Conservation (phyloP, 2,113 vertebrate species). For the Cromileptes altivelis region DNA sequence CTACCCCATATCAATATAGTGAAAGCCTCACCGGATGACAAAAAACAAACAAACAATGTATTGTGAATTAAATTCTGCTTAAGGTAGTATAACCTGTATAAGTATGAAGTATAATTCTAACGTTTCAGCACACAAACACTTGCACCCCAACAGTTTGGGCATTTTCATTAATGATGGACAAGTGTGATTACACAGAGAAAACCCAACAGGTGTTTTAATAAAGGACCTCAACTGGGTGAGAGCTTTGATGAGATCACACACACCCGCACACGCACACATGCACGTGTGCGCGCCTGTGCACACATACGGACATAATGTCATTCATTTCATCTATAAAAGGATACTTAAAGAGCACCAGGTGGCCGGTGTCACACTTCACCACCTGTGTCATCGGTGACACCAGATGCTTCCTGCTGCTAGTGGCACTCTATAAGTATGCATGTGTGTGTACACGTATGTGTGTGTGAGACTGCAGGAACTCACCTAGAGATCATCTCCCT, state of each 20-base stretch:
- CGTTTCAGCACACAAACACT: not conserved
- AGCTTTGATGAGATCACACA: slow-evolving; percentile 37
- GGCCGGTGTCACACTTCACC: slow-evolving; percentile 65
- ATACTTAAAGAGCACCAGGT: slow-evolving; percentile 62
- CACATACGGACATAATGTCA: slow-evolving; percentile 20
- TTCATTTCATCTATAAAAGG: slow-evolving; percentile 60
- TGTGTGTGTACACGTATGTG: slow-evolving; percentile 24
- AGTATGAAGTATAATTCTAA: not conserved
- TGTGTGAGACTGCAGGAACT: slow-evolving; percentile 17
- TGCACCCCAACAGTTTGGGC: not conserved
- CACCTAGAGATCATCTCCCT: slow-evolving; percentile 29
- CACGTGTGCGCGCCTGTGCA: slow-evolving; percentile 10
- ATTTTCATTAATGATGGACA: slow-evolving; percentile 26
- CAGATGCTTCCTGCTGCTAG: slow-evolving; percentile 61
- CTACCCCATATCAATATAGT: not conserved
- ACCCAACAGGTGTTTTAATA: slow-evolving; percentile 71
- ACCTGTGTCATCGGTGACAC: slow-evolving; percentile 56
- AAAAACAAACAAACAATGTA: not conserved
- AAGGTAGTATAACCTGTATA: not conserved
- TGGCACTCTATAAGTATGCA: not conserved
- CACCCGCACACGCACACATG: slow-evolving; percentile 1
- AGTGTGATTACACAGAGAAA: slow-evolving; percentile 33
- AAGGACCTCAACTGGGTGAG: slow-evolving; percentile 49
- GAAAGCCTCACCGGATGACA: not conserved
- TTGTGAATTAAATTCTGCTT: not conserved